Base-by-base conservation (phyloP, 2,113 vertebrate genomes). In the Lethenteron reissneri region DNA sequence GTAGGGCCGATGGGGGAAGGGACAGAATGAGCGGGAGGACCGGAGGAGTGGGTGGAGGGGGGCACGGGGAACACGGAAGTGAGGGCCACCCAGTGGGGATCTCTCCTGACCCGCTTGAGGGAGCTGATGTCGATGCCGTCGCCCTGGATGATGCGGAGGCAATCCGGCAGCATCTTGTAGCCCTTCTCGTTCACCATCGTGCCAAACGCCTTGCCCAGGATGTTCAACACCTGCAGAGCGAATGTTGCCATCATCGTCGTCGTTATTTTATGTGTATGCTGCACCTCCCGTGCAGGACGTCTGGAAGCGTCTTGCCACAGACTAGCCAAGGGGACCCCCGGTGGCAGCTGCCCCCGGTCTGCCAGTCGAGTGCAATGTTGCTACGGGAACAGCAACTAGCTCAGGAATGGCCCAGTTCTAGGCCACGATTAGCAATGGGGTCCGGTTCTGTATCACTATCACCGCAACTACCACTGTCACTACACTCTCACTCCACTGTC, bases 121-220 rank as follows among this genome's bases (percentile, higher is more conserved):
- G 83, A 83, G 73, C 2, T 59, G 56, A 85, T 77, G 75, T 83
- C 82, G 14, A 85, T 82, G 4, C 82, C 83, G 14, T 84, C 83
- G 9, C 83, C 83, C 70, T 84, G 83, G 72, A 85, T 82, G 71
- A 84, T 79, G 41, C 83, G 76, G 69, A 85, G 75, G 70, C 79
- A 84, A 2, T 83, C 75, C 1, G 83, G 83, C 69, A 85, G 78
- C 56, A 83, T 76, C 56, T 83, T 85, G 76, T 77, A 85, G 56
- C 82, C 82, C 15, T 77, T 2, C 1, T 79, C 79, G 78, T 85
- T 85, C 73, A 77, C 57, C 57, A 80, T 78, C 71, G 72, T 79
- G 56, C 81, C 80, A 70, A 85, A 85, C 72, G 80, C 76, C 74
- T 82, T 79, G 58, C 80, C 82, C 75, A 85, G 71, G 73, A 85